Evolutionary conservation across 1,140 invertebrate species (phyloP), one percentile per base, ranked within the genome.

Genomic region (Bombus turneri): DNA sequence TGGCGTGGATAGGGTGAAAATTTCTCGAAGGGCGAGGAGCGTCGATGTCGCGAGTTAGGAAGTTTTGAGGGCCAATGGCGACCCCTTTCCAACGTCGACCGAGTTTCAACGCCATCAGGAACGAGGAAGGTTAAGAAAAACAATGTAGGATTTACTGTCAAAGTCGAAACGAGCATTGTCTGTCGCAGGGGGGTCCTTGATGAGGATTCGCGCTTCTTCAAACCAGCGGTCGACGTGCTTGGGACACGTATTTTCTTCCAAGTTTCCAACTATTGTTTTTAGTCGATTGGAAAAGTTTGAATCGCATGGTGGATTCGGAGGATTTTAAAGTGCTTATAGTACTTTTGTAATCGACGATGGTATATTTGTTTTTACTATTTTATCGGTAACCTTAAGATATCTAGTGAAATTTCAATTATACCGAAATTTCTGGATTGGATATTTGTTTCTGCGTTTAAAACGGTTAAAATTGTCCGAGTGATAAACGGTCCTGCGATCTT

Each of bases 91-190:
- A 53, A 1, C 75, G 39, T 69, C 69, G 25, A 41, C 39, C 39
- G 25, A 2, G 59, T 75, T 57, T 85, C 69, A 34, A 10, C 71
- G 53, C 37, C 57, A 37, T 53, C 64, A 72, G 53, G 57, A 81
- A 41, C 69, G 41, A 2, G 57, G 47, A 57, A 66, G 62, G 75
- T 85, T 84, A 80, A 79, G 53, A 66, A 83, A 86, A 86, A 83
- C 86, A 87, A 85, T 85, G 62, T 71, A 34, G 62, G 53, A 87
- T 85, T 87, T 85, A 87, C 71, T 28, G 76, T 80, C 86, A 41
- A 34, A 76, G 76, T 75, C 76, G 76, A 59, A 53, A 53, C 76
- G 66, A 62, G 18, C 76, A 79, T 87, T 71, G 81, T 80, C 71
- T 15, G 1, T 6, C 39, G 39, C 28, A 28, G 37, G 10, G 28